These are phyloP conservation scores for Amitus sp. DNA, from an alignment of 2,888 invertebrate species.

Conservation along the genomic window DNA sequence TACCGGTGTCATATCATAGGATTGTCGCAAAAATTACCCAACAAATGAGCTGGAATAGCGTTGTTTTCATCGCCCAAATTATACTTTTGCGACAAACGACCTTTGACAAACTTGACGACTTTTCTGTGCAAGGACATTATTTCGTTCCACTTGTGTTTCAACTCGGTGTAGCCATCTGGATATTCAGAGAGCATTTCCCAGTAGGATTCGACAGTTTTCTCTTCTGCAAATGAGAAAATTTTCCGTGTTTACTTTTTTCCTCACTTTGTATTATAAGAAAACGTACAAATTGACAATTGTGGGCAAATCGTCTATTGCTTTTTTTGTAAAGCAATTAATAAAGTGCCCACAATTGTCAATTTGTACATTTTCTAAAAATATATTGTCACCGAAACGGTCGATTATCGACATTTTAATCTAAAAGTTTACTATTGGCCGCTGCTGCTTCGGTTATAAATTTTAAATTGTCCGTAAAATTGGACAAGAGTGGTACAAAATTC, in stretches of 20 bases:
- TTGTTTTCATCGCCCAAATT: conserved; percentile 37
- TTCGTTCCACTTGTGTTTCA: conserved; percentile 45
- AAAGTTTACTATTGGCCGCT: conserved; percentile 50
- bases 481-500: conserved; percentile 42
- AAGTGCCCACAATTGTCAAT: no score
- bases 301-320: no score
- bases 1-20: no score
- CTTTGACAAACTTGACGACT: conserved; percentile 46
- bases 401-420: no score
- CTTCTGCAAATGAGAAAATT: conserved; percentile 39
- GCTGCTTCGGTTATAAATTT: conserved; percentile 50
- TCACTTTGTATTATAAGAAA: no score
- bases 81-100: conserved; percentile 49
- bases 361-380: no score
- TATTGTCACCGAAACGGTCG: not conserved
- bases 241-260: no score
- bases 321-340: no score
- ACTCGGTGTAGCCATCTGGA: conserved; percentile 47
- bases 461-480: conserved; percentile 48
- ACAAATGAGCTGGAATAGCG: conserved; percentile 51
- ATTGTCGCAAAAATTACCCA: no score
- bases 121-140: conserved; percentile 48
- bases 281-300: no score
- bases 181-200: conserved; percentile 57
- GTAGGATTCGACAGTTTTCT: conserved; percentile 44